These are phyloP conservation scores for Crioceris asparagi DNA, from an alignment of 2,888 invertebrate genomes.

Conservation along the genomic window DNA sequence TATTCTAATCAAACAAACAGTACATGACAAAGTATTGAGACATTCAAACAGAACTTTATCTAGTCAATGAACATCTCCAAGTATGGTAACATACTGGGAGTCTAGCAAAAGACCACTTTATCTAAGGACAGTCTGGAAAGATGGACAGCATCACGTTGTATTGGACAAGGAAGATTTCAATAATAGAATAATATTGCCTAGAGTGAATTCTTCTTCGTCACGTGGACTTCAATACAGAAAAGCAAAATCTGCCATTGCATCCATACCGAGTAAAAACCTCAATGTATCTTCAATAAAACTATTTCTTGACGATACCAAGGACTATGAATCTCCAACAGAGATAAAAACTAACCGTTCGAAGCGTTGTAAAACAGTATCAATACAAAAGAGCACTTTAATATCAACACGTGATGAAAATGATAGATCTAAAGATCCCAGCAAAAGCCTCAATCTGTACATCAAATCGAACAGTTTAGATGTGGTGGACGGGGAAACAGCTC, in stretches of 20 bases:
- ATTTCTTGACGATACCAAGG: slow-evolving; percentile 14
- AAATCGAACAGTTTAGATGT: slow-evolving; percentile 19
- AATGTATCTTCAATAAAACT: slow-evolving; percentile 27
- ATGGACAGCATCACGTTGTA: slow-evolving; percentile 58
- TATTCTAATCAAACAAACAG: no score
- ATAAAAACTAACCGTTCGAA: slow-evolving; percentile 8
- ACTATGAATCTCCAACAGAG: no score
- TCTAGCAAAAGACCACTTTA: slow-evolving; percentile 46
- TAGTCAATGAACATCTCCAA: no score
- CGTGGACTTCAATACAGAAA: slow-evolving; percentile 10
- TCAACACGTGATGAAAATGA: neutral
- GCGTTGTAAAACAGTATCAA: slow-evolving; percentile 1
- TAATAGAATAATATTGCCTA: neutral
- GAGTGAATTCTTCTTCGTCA: neutral
- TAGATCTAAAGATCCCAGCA: neutral
- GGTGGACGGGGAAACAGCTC: slow-evolving; percentile 3
- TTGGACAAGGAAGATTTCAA: slow-evolving; percentile 28
- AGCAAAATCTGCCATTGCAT: slow-evolving; percentile 13
- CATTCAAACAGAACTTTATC: no score
- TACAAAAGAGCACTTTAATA: neutral
- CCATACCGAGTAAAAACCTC: slow-evolving; percentile 14
- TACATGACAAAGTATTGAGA: no score
- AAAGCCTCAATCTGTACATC: slow-evolving; percentile 7
- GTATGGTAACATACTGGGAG: slow-evolving; percentile 47
- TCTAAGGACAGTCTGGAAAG: slow-evolving; percentile 55